Percentiles rank a stretch among this genome's conserved stretches.
Evolutionary conservation across 2,888 invertebrate genomes (phyloP).

Genomic region (Lissonota sp.): DNA sequence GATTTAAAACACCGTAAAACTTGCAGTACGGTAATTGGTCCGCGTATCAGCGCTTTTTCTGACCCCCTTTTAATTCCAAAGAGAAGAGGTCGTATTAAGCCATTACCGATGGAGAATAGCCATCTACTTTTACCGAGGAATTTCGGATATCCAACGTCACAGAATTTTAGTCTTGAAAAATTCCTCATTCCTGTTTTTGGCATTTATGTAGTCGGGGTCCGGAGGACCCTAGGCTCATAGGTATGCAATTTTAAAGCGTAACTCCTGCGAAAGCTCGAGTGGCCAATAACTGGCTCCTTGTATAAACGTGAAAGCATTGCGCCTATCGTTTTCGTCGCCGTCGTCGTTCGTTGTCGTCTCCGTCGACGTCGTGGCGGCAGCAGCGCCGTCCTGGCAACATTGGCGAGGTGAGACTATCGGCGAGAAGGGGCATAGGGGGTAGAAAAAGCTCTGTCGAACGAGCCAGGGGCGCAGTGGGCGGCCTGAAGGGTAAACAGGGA

Average conservation of each 20-base stretch:
- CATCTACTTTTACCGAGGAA: too few species aligned
- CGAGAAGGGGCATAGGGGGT: conserved; percentile 24
- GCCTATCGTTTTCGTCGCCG: conserved; percentile 40
- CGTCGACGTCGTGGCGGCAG: conserved; percentile 38
- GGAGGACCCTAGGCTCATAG: neutral
- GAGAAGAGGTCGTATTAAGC: too few species aligned
- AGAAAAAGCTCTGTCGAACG: conserved; percentile 25
- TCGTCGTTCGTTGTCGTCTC: conserved; percentile 24
- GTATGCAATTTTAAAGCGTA: too few species aligned
- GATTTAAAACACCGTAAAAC: too few species aligned
- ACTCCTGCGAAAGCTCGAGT: conserved; percentile 6
- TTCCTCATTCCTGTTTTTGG: too few species aligned
- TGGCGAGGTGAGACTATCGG: conserved; percentile 37
- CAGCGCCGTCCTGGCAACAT: conserved; percentile 60
- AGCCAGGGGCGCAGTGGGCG: conserved; percentile 47
- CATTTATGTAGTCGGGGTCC: neutral
- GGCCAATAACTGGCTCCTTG: conserved; percentile 30
- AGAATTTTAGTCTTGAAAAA: too few species aligned
- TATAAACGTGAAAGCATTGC: neutral
- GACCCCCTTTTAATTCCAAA: too few species aligned
- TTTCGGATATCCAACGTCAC: too few species aligned
- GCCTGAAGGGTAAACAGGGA: neutral
- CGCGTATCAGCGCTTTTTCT: too few species aligned
- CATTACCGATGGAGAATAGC: too few species aligned
- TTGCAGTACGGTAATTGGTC: too few species aligned